Conservation (phyloP, 2,113 vertebrate genomes). For the Laterallus jamaicensis region DNA sequence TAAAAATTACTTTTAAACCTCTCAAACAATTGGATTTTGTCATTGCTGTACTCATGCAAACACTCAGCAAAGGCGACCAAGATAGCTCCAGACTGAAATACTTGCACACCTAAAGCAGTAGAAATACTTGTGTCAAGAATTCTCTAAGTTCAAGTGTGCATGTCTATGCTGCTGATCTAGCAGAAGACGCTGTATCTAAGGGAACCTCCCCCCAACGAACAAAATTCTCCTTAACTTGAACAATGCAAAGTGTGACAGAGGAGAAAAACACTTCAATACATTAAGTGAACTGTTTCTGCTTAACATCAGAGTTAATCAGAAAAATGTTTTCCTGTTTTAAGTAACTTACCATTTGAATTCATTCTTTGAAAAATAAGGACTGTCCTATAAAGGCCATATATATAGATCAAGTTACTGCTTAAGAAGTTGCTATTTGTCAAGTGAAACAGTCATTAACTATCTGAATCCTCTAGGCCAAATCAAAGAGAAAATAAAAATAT, state of each 20-base stretch:
- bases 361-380: background rate
- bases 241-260: background rate
- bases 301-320: background rate
- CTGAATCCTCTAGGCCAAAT: slow-evolving; percentile 8
- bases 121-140: background rate
- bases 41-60: background rate
- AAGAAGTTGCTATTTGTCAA: background rate
- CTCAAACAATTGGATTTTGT: background rate
- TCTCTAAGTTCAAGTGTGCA: background rate
- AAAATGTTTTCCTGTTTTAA: background rate
- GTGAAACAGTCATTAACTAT: background rate
- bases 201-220: background rate
- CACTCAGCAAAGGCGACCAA: background rate
- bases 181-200: background rate
- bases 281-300: background rate
- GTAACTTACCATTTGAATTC: background rate
- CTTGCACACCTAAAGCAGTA: background rate
- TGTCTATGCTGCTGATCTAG: background rate
- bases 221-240: background rate
- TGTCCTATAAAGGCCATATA: background rate
- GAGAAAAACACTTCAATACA: slow-evolving; percentile 9
- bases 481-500: background rate
- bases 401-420: background rate
- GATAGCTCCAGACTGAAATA: background rate
- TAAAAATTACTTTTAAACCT: background rate